These are phyloP conservation scores for Protobothrops flavoviridis DNA, from an alignment of 2,113 vertebrate genomes.

Conservation along the genomic window DNA sequence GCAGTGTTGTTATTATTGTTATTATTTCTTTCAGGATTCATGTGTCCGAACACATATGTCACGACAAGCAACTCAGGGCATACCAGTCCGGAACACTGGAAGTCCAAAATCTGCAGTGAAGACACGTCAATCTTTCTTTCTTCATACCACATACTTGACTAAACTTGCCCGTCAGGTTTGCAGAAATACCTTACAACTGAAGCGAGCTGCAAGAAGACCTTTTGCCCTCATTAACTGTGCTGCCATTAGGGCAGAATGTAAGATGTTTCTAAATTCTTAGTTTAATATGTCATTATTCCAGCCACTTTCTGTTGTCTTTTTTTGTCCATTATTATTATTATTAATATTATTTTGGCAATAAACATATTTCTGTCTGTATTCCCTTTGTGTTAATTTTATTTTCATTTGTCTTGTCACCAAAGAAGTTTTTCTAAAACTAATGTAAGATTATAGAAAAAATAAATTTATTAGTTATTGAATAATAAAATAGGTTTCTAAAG, in stretches of 20 bases:
- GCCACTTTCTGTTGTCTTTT: conserved; percentile 72
- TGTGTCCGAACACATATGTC: conserved; percentile 83
- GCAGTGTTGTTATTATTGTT: neutral
- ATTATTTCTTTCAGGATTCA: conserved; percentile 70
- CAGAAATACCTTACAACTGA: conserved; percentile 94
- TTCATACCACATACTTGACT: conserved; percentile 94
- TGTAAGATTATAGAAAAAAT: conserved; percentile 11
- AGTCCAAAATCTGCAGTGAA: conserved; percentile 96
- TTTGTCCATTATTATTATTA: conserved; percentile 43
- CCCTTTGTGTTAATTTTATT: conserved; percentile 71
- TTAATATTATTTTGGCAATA: conserved; percentile 75
- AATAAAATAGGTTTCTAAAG: conserved; percentile 15
- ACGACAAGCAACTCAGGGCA: conserved; percentile 89
- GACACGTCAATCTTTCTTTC: conserved; percentile 94
- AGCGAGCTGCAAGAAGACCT: conserved; percentile 92
- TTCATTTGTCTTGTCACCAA: conserved; percentile 56
- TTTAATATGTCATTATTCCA: conserved; percentile 78
- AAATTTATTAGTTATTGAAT: neutral
- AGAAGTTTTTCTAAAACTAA: conserved; percentile 12
- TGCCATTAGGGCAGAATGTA: conserved; percentile 99
- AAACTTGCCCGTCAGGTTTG: conserved; percentile 98
- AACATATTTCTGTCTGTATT: conserved; percentile 77
- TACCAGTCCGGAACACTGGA: conserved; percentile 89
- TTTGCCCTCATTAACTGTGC: conserved; percentile 99
- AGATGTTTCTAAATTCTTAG: conserved; percentile 99